Conservation (phyloP, 2,888 invertebrate species). For the Apotomis capreana region DNA sequence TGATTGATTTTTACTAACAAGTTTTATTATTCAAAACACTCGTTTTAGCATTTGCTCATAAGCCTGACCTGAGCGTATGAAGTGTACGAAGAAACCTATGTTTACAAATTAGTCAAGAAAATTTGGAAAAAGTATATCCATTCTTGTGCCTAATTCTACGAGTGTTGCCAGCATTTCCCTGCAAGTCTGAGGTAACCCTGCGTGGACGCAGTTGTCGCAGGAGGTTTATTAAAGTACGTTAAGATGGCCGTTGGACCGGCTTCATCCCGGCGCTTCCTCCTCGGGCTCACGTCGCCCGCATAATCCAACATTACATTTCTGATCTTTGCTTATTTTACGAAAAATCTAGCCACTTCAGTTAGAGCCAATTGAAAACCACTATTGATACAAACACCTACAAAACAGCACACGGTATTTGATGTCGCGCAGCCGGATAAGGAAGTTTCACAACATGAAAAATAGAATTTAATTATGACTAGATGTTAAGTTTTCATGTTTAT, state of each 20-base stretch:
- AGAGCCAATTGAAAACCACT: neutral
- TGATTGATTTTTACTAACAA: too few relatives aligned
- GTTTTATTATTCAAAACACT: too few relatives aligned
- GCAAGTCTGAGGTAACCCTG: conserved; percentile 38
- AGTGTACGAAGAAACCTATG: neutral
- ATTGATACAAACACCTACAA: neutral
- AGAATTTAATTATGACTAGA: neutral
- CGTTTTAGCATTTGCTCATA: too few relatives aligned
- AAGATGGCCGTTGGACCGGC: conserved; percentile 81
- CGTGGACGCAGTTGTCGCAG: conserved; percentile 74
- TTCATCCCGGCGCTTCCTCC: conserved; percentile 73
- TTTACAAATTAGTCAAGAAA: neutral
- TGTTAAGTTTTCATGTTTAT: neutral
- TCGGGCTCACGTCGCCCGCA: conserved; percentile 69
- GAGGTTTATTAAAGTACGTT: conserved; percentile 78
- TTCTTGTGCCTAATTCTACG: neutral
- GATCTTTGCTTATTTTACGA: conserved; percentile 1
- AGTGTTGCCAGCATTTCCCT: neutral
- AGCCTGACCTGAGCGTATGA: neutral
- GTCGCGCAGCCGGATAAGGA: too few relatives aligned
- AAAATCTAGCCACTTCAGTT: neutral
- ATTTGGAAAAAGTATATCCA: neutral
- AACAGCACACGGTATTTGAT: too few relatives aligned
- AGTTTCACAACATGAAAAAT: too few relatives aligned
- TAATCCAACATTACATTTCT: conserved; percentile 37